A percentile compares a stretch with the other conserved stretches of the same genome.
phyloP scores from a whole-genome alignment of 2,113 vertebrate genomes.

The Lagopus muta region DNA sequence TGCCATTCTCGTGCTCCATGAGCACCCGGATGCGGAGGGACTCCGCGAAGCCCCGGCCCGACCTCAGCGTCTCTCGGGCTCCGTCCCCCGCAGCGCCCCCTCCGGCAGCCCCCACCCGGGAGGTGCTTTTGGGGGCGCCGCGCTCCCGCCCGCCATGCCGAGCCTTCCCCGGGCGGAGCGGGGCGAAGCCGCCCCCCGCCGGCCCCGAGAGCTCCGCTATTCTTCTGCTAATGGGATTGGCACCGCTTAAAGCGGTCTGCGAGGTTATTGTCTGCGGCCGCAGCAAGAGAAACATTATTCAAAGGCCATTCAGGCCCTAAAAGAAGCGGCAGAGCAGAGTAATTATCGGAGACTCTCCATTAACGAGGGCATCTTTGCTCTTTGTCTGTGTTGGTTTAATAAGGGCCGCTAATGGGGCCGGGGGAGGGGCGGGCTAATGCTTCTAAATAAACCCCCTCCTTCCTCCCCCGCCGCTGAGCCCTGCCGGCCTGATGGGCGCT shows the following conservation, averaged over 20 bases:
- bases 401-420: conserved; percentile 84
- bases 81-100: background rate
- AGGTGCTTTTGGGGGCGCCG: too few species aligned
- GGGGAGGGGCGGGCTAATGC: conserved; percentile 81
- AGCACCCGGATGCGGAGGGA: background rate
- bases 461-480: conserved; percentile 58
- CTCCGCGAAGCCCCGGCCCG: background rate
- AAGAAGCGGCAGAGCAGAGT: conserved; percentile 82
- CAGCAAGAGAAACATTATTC: conserved; percentile 88
- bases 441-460: conserved; percentile 82
- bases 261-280: conserved; percentile 79
- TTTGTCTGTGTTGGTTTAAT: conserved; percentile 88
- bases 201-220: conserved; percentile 68
- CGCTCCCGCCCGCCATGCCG: too few species aligned
- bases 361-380: conserved; percentile 82
- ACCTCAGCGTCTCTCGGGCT: background rate
- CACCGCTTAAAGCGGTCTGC: conserved; percentile 81
- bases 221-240: conserved; percentile 86
- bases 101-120: too few species aligned
- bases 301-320: conserved; percentile 82
- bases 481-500: conserved; percentile 70
- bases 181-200: background rate
- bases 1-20: background rate
- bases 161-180: too few species aligned
- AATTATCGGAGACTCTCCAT: conserved; percentile 85